Base-by-base conservation (phyloP, 2,113 vertebrate species). In the Muntiacus reevesi region DNA sequence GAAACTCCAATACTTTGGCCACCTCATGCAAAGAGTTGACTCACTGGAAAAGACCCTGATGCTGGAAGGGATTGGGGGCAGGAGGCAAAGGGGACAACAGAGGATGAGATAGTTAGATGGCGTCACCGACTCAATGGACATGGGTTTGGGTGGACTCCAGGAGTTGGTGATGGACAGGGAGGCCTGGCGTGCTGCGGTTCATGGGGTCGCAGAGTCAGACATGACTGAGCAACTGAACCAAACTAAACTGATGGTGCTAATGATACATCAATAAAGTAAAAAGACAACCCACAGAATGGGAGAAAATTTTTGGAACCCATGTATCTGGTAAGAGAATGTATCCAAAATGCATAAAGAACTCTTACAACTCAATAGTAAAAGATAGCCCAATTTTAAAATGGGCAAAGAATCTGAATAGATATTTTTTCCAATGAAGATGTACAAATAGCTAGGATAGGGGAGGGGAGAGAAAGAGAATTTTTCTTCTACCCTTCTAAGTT, bases 331-430 rank as follows among this genome's bases (percentile, higher is more conserved):
- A 64, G 12, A 6, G 11, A 91, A 47, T 88, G 45, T 57, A n/a
- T 91, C 17, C 50, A 91, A 45, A 91, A 55, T 83, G 87, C 47
- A 67, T 25, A 85, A 96, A 92, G 45, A 43, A 79, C 23, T 11
- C 47, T 55, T 67, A 92, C 23, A 89, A 85, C 33, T 78, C 45
- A 74, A 83, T 62, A 87, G 83, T 30, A 47, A 86, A 55, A 89
- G 81, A 74, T 52, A 74, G 90, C 82, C 36, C 25, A 59, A 36
- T 91, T 84, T 55, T 40, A 93, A 95, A 97, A 76, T 76, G 79
- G 76, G 52, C 74, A 86, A 89, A 90, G 45, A 17, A 74, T 71
- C 57, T 40, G 21, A 81, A 79, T 23, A 87, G 64, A 74, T 25
- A 76, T 23, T 81, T 93, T 95, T 36, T 76, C 76, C 23, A 83